Percentiles rank a stretch among this genome's conserved stretches.
Conservation (phyloP, 2,113 vertebrate genomes). For the Lophochroa leadbeateri region DNA sequence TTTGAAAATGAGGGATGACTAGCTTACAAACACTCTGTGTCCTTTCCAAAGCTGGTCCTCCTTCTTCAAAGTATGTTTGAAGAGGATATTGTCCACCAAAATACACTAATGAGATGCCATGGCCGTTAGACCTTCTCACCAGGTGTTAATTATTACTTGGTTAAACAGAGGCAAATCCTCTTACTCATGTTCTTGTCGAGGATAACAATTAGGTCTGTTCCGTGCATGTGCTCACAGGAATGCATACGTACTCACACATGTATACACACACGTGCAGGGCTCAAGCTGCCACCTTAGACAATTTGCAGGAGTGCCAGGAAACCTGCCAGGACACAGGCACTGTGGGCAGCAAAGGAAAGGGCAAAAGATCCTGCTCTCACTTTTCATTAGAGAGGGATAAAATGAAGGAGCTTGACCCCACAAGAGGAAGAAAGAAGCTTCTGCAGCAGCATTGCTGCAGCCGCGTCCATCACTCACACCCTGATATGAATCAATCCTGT, state of each 20-base stretch:
- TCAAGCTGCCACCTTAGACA: neutral
- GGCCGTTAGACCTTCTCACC: neutral
- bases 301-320: neutral
- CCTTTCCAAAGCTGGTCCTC: neutral
- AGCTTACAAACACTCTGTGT: neutral
- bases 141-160: neutral
- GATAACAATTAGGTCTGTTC: neutral
- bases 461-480: accelerated
- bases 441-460: neutral
- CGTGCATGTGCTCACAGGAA: neutral
- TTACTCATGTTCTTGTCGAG: neutral
- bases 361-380: neutral
- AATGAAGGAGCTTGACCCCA: neutral
- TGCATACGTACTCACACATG: neutral
- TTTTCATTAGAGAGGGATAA: neutral
- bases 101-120: neutral
- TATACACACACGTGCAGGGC: accelerated
- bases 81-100: accelerated
- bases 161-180: slow-evolving; percentile 34
- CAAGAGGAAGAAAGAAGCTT: neutral
- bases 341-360: neutral
- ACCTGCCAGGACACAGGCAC: neutral
- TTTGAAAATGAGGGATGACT: neutral
- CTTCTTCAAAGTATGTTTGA: neutral
- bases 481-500: neutral